Base-by-base conservation (phyloP, 2,888 invertebrate species). In the Hyppa rectilinea region DNA sequence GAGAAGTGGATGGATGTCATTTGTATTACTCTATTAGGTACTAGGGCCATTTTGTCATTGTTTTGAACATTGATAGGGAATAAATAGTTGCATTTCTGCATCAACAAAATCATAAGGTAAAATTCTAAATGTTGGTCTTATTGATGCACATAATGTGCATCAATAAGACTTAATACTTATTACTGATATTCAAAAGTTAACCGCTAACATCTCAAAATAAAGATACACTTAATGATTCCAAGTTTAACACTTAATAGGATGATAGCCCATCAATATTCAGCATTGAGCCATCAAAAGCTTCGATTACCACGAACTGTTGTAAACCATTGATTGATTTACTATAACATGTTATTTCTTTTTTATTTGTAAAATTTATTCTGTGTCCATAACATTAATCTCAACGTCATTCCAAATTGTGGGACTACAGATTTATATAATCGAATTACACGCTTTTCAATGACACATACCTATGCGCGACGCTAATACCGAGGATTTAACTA, bases 401-500 rank as follows among this genome's bases (percentile, higher is more conserved):
- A 23, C 76, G 66, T 84, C 75, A 79, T 77, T 81, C 77, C 69
- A 66, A 38, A 67, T 80, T 67, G 75, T 76, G 77, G 76, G 79
- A 79, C 79, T 72, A 76, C 47, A 72, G 80, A 77, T 85, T 83
- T 81, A 79, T 81, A 53, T 82, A 86, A 85, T 86, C 85, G 72
- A 85, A 81, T 85, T 81, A 85, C 74, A 86, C 73, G 82, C 81
- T 84, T 81, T 78, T 85, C 83, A 85, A 82, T 82, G 85, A 77
- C 81, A 82, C 71, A 80, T 76, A 83, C 78, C 70, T 78, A 76
- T 70, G 74, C 58, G 73, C 60, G 81, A 81, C 78, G 84, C 84
- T 90, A 86, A 88, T 89, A 81, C 83, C 74, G 82, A 85, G 88
- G 81, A 87, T 85, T 87, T 87, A 85, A 87, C 86, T 86, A 80